Evolutionary conservation across 2,113 vertebrate genomes (phyloP), one percentile per base, ranked within the genome.

Genomic region (Poicephalus gulielmi): DNA sequence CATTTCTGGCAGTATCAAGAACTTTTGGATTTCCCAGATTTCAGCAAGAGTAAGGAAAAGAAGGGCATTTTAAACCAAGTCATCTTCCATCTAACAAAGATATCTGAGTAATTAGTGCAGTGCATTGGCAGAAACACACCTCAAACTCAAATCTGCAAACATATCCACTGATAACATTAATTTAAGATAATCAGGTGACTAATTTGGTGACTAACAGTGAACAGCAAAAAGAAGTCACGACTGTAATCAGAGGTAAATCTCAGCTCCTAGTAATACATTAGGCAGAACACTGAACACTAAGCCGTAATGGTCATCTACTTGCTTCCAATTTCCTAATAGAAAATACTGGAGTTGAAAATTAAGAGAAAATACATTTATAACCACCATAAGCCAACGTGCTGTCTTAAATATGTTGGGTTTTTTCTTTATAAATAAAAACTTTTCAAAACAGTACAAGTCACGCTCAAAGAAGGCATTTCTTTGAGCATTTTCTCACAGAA

Each of bases 161-260:
- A 74, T 37, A 71, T 37, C 28, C 68, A 88, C 20, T 79, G 88
- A 94, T 71, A 88, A 69, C 30, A 66, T 70, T 88, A 86, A 90
- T 77, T 92, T 91, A 75, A 77, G 78, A 33, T 71, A 92, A 94
- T 41, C 71, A 79, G 62, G 49, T 96, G 78, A 92, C 39, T 95
- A 86, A 91, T 74, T 73, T 88, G 67, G 57, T 94, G 90, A 92
- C 47, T 94, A 92, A 97, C 35, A 83, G 74, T 4, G 76, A 96
- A 79, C 22, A 62, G 74, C 33, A 57, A 90, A 73, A 80, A 94
- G 78, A 83, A 70, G 18, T 53, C 78, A 17, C 80, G 74, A 81
- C 43, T 50, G 43, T 64, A 80, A 96, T 91, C 92, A 87, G 92
- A 90, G 86, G 76, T 9, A 68, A 91, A 43, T 28, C 37, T 74